These are phyloP conservation scores for Talpa occidentalis DNA, from an alignment of 2,113 vertebrate species.

Conservation along the genomic window DNA sequence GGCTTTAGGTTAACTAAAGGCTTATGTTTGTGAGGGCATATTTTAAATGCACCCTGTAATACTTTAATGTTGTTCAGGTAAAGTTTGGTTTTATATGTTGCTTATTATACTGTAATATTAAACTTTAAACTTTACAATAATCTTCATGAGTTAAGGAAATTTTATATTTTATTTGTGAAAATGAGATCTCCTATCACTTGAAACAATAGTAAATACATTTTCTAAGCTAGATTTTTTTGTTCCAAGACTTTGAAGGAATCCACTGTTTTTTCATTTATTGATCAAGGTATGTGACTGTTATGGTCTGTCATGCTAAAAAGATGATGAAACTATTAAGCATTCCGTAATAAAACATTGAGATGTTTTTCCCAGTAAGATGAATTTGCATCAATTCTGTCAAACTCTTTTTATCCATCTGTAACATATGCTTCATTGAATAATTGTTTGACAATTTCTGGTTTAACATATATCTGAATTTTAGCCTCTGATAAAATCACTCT, in stretches of 20 bases:
- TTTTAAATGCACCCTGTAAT: not conserved
- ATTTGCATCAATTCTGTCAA: not conserved
- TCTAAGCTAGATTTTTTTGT: not conserved
- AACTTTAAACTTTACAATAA: not conserved
- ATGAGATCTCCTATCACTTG: not conserved
- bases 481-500: not conserved
- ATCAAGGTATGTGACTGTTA: not conserved
- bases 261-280: not conserved
- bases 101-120: not conserved
- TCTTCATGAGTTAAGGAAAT: not conserved
- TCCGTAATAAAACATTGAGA: not conserved
- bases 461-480: conserved; percentile 13
- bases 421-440: not conserved
- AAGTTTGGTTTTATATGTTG: conserved; percentile 9
- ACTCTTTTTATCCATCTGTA: not conserved
- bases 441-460: not conserved
- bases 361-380: not conserved
- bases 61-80: not conserved
- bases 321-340: conserved; percentile 17
- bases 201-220: conserved; percentile 26
- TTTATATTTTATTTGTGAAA: conserved; percentile 5
- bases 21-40: not conserved
- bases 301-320: not conserved
- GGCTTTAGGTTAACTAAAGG: conserved; percentile 7
- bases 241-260: not conserved